A percentile compares a stretch with the other conserved stretches of the same genome.
phyloP scores from a whole-genome alignment of 2,113 vertebrate genomes.

The Tylochromis polylepis region DNA sequence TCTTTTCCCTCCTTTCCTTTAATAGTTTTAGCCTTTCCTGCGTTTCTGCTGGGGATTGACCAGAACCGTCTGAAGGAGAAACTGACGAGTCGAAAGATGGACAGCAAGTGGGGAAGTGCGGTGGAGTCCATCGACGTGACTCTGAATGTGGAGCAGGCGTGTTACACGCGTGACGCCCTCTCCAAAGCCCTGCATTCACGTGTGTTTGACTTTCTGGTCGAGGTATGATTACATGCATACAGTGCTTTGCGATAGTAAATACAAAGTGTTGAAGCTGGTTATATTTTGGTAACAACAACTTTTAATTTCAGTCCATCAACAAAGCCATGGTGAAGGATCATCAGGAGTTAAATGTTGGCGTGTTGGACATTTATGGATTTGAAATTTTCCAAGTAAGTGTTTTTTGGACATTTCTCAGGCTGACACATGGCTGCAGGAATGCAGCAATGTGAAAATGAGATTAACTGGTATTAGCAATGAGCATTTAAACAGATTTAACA shows the following conservation, averaged over 20 bases:
- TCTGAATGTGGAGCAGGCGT: conserved; percentile 94
- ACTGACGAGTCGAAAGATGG: conserved; percentile 96
- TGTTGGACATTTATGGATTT: conserved; percentile 97
- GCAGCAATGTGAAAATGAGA: conserved; percentile 25
- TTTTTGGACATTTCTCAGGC: neutral
- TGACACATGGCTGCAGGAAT: neutral
- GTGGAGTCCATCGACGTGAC: conserved; percentile 93
- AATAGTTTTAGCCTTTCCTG: conserved; percentile 92
- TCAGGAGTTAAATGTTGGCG: conserved; percentile 90
- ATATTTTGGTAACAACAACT: neutral
- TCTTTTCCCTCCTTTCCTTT: neutral
- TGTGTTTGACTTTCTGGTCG: conserved; percentile 92
- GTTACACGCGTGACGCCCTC: conserved; percentile 93
- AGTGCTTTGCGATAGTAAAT: neutral
- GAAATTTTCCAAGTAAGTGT: conserved; percentile 93
- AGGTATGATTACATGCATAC: conserved; percentile 68
- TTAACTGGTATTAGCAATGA: conserved; percentile 30
- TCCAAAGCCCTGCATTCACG: conserved; percentile 92
- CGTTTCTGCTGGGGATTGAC: conserved; percentile 92
- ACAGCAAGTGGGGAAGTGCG: conserved; percentile 95
- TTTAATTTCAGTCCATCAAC: conserved; percentile 87
- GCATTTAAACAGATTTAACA: conserved; percentile 53
- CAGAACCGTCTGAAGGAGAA: conserved; percentile 92
- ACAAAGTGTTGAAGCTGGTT: neutral
- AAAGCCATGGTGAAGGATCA: conserved; percentile 95